Conservation (phyloP, 2,797 vertebrate species). For the Carapus acus region DNA sequence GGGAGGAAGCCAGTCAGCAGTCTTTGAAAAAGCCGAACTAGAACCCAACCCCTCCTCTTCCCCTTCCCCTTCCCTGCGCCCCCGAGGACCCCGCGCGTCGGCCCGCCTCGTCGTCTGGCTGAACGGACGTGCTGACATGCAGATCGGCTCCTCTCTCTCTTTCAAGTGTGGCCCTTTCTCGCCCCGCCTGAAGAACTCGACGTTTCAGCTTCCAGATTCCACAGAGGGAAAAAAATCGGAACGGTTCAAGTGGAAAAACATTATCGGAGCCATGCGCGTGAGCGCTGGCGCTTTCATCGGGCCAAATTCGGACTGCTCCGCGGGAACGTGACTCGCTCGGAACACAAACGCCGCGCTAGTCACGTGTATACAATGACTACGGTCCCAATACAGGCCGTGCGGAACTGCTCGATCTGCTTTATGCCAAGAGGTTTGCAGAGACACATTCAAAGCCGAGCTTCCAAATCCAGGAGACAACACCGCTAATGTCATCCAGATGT, state of each 20-base stretch:
- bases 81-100: slow-evolving; percentile 43
- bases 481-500: slow-evolving; percentile 61
- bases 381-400: neutral
- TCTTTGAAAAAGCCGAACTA: slow-evolving; percentile 64
- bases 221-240: slow-evolving; percentile 19
- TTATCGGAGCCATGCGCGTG: slow-evolving; percentile 43
- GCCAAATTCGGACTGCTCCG: slow-evolving; percentile 13
- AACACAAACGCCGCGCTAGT: slow-evolving; percentile 25
- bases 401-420: slow-evolving; percentile 7
- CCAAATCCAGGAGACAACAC: slow-evolving; percentile 32
- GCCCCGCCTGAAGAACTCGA: neutral
- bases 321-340: slow-evolving; percentile 24
- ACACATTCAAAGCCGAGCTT: slow-evolving; percentile 19
- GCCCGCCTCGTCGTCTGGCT: slow-evolving; percentile 54
- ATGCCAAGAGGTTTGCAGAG: too few species aligned
- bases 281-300: slow-evolving; percentile 22
- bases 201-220: slow-evolving; percentile 29
- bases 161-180: slow-evolving; percentile 8
- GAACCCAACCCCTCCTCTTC: too few species aligned
- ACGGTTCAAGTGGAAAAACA: slow-evolving; percentile 55
- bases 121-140: slow-evolving; percentile 62
- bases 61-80: slow-evolving; percentile 35
- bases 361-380: slow-evolving; percentile 9
- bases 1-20: slow-evolving; percentile 72
- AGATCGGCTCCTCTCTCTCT: slow-evolving; percentile 43